Evolutionary conservation across 2,797 vertebrate species (phyloP), one percentile per base, ranked within the genome.

Genomic region (Aratinga solstitialis): DNA sequence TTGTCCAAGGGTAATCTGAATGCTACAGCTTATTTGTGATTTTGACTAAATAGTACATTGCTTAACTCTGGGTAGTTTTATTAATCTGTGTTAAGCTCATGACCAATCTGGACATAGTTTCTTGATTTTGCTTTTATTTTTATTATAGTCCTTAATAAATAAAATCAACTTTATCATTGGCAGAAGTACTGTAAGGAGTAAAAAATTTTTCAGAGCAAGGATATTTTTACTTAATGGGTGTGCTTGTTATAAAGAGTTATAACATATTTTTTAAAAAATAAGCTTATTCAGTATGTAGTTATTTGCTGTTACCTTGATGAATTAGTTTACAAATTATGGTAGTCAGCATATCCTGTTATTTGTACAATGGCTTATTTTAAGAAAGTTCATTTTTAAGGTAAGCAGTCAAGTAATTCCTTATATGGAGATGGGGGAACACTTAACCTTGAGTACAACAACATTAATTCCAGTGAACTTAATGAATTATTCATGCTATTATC

Each of bases 401-500:
- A 94, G 87, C 78, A 93, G 58, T 74, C 51, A 90, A 94, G 76
- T 92, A 95, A 93, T 85, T 92, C 95, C 93, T 75, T 95, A 95
- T 89, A 86, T 84, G 92, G 96, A 88, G 78, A 65, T 90, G 72
- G 66, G 74, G 88, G 53, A 95, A 94, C 96, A 94, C 84, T 97
- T 97, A 97, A 96, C 94, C 94, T 97, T 97, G 93, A 97, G 84
- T 93, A 93, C 91, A 82, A 95, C 72, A 84, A 63, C 87, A 93
- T 95, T 94, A 94, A 89, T 87, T 78, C 81, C 63, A 32, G 88
- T 42, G 68, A 96, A 77, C 77, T 90, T 94, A 84, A 97, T 97
- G 95, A 96, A 97, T 97, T 97, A 97, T 97, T 97, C 94, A 97
- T 95, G 85, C 51, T 93, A 77, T 95, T 97, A 96, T 79, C 85